Evolutionary conservation across 2,113 vertebrate species (phyloP).

Genomic region (Cephalopterus ornatus): DNA sequence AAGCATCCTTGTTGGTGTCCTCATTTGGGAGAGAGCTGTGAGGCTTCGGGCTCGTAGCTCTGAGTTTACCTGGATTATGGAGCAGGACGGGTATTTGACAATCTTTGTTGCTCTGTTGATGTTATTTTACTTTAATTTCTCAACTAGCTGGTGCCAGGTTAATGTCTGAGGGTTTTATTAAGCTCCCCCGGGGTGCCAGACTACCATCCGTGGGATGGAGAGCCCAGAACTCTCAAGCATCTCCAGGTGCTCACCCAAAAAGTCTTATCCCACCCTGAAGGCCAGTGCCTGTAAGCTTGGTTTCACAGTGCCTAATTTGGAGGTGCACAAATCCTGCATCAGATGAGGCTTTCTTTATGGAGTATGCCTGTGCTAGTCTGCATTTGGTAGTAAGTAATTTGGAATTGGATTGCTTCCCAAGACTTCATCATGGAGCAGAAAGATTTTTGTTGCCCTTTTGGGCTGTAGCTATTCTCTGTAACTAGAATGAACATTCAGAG

Average conservation of each 20-base stretch:
- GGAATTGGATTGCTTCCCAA: slow-evolving; percentile 7
- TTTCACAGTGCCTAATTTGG: neutral
- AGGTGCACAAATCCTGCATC: neutral
- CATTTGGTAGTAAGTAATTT: neutral
- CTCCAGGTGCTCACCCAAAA: neutral
- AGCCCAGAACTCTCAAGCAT: neutral
- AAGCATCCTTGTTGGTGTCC: neutral
- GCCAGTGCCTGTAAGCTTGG: neutral
- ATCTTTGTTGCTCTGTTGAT: neutral
- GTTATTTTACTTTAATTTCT: neutral
- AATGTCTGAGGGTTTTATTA: neutral
- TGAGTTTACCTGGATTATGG: neutral
- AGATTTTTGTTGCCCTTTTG: neutral
- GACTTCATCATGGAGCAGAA: neutral
- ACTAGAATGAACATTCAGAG: neutral
- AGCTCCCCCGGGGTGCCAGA: neutral
- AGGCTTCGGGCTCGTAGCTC: neutral
- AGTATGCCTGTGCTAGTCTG: neutral
- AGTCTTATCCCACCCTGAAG: neutral
- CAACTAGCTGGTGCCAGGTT: neutral
- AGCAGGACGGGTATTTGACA: neutral
- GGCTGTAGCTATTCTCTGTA: neutral
- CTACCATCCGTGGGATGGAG: neutral
- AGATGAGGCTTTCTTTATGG: neutral
- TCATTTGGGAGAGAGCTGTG: neutral